Percentiles rank a stretch among this genome's conserved stretches.
Conservation (phyloP, 1,140 invertebrate species). For the Samia ricini region DNA sequence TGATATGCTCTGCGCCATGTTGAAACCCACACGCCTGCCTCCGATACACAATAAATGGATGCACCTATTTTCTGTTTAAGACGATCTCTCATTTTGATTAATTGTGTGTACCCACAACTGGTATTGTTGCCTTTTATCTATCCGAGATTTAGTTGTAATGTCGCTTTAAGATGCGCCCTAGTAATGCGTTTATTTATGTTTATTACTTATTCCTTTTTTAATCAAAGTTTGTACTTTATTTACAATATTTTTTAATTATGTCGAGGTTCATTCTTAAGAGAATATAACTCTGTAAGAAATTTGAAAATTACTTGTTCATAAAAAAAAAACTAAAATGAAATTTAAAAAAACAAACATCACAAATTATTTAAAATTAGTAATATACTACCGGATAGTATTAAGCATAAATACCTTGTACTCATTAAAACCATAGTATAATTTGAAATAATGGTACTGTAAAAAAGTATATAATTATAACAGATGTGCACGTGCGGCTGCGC, state of each 20-base stretch:
- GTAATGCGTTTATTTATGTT: slow-evolving; percentile 15
- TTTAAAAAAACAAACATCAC: too few species aligned
- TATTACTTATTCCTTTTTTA: background rate
- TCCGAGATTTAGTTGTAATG: slow-evolving; percentile 59
- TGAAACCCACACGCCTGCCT: slow-evolving; percentile 48
- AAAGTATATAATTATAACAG: too few species aligned
- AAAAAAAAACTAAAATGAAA: too few species aligned
- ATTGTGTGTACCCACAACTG: slow-evolving; percentile 31
- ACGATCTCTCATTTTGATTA: slow-evolving; percentile 64
- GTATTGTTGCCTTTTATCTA: slow-evolving; percentile 56
- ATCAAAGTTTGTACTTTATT: background rate
- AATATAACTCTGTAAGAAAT: too few species aligned
- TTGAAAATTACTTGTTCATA: too few species aligned
- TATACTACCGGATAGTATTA: too few species aligned
- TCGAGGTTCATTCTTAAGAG: background rate
- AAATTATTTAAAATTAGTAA: too few species aligned
- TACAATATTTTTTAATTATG: background rate
- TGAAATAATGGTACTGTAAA: too few species aligned
- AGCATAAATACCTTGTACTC: too few species aligned
- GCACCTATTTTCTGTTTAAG: slow-evolving; percentile 54
- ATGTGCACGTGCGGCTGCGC: too few species aligned
- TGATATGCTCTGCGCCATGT: background rate
- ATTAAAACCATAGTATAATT: too few species aligned
- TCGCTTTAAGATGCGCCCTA: slow-evolving; percentile 46
- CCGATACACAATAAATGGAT: slow-evolving; percentile 63